Evolutionary conservation across 1,140 invertebrate species (phyloP).

Genomic region (Andricus grossulariae): DNA sequence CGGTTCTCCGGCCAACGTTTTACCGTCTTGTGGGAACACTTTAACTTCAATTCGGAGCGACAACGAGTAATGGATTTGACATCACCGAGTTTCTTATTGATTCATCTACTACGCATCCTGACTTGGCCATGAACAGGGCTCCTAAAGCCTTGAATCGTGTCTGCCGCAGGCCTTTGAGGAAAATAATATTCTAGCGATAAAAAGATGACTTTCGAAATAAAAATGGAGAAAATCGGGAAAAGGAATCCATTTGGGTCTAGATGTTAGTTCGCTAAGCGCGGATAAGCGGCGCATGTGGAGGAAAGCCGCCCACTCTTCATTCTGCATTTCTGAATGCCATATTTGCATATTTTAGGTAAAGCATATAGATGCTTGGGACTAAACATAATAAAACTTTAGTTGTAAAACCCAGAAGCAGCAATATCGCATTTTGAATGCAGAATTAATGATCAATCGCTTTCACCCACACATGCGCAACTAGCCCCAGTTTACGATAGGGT

Average conservation of each 20-base stretch:
- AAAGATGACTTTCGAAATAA: constrained; percentile 2
- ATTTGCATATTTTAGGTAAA: too few species aligned
- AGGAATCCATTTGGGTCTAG: constrained; percentile 5
- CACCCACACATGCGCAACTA: too few species aligned
- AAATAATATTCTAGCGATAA: neutral
- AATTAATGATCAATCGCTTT: too few species aligned
- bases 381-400: too few species aligned
- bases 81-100: constrained; percentile 22
- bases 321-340: too few species aligned
- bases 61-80: constrained; percentile 26
- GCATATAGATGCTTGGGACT: too few species aligned
- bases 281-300: neutral
- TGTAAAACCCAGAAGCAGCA: too few species aligned
- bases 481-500: too few species aligned
- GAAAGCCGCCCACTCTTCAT: too few species aligned
- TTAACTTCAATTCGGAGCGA: constrained; percentile 9
- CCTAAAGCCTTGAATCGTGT: neutral
- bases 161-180: constrained; percentile 3
- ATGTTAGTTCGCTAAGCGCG: neutral
- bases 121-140: constrained; percentile 6
- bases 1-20: constrained; percentile 26
- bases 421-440: too few species aligned
- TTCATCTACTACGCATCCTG: constrained; percentile 29
- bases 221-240: neutral
- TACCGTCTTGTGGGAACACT: constrained; percentile 27